Percentiles rank a stretch among this genome's conserved stretches.
Evolutionary conservation across 2,797 vertebrate species (phyloP).

Genomic region (Gorsachius magnificus): DNA sequence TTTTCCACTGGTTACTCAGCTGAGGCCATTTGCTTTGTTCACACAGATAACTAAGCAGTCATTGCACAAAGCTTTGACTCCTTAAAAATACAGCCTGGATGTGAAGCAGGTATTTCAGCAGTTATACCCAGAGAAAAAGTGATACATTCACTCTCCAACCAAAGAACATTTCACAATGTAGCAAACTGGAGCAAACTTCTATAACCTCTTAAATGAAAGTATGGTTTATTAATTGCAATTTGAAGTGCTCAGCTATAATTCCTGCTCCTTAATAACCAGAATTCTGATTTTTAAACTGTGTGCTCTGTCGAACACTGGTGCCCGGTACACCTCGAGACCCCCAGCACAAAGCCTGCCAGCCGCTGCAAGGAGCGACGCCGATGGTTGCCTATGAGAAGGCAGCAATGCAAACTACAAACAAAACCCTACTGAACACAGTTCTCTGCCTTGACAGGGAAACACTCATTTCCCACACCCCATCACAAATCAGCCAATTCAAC

Average conservation of each 20-base stretch:
- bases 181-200: background rate
- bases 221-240: background rate
- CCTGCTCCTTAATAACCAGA: background rate
- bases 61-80: background rate
- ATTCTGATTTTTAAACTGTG: background rate
- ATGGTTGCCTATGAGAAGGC: background rate
- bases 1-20: background rate
- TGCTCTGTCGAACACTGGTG: fast-evolving
- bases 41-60: background rate
- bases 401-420: background rate
- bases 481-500: conserved; percentile 41
- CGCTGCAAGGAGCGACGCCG: background rate
- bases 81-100: background rate
- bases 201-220: background rate
- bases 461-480: conserved; percentile 1
- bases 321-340: background rate
- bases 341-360: background rate
- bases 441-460: background rate
- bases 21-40: background rate
- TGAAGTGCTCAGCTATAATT: background rate
- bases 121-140: background rate
- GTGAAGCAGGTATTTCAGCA: background rate
- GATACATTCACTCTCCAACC: background rate
- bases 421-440: background rate
- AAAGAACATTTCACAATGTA: background rate